Base-by-base conservation (phyloP, 1,140 invertebrate species). In the Laupala kohalensis region DNA sequence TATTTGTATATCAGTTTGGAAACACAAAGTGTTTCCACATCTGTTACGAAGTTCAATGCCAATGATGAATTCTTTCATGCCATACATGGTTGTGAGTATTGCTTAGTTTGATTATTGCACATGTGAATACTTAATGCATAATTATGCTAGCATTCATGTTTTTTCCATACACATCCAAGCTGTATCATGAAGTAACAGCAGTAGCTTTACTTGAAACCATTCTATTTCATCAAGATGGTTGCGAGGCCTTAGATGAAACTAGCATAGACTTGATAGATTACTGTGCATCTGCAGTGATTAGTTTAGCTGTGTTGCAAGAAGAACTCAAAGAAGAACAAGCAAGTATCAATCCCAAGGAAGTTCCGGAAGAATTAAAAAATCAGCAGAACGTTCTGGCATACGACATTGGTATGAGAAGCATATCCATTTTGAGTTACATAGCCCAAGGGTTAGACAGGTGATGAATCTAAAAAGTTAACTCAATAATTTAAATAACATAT, bases 251-350 rank as follows among this genome's bases (percentile, higher is more conserved):
- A 64, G 85, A 85, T 64, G 90, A 93, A 67, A 80, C 86, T 9
- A 81, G 86, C 23, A 81, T 90, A 9, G 92, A 93, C 80, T 77
- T 93, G 1, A 81, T 92, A n/a, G 89, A 92, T 79, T 93, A 93
- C 29, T 64, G 28, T 68, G n/a, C 71, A 9, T 67, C 25, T 25
- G 64, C 71, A 64, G 77, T 89, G 0, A 85, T 84, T 24, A 13
- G 9, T 53, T 53, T 53, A 77, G 81, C 27, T 78, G 87, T 0
- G 79, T 89, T 64, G 82, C 25, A 15, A 3, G n/a, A 27, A 83
- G 1, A 78, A 85, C 70, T 13, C 15, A 25, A n/a, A 19, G 24
- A 27, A 27, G 29, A 53, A 15, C 29, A n/a, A n/a, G 63, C 12
- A 6, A 6, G 13, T 26, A 23, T 26, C 13, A 64, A 3, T 77